Evolutionary conservation across 1,140 invertebrate genomes (phyloP), one percentile per base, ranked within the genome.

Genomic region (Hypsibius dujardini): DNA sequence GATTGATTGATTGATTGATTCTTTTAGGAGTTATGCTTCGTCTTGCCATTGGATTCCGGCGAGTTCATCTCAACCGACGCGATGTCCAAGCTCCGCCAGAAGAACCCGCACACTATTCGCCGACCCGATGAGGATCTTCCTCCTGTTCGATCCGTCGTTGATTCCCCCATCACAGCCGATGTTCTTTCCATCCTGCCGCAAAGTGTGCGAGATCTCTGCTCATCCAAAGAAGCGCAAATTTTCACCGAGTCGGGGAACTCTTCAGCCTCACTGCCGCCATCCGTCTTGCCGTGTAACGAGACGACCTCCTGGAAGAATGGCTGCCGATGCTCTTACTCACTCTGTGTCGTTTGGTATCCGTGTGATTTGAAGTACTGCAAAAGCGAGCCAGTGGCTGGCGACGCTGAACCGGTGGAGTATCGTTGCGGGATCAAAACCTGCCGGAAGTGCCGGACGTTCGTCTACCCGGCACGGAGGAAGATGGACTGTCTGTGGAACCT

Each of bases 401-500:
- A 42, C 12, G 79, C 83, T 75, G 86, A 85, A 76, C 76, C 79
- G n/a, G 84, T 86, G 71, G 83, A 79, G 59, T 93, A 93, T 80
- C 83, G 91, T 15, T 96, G 92, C 80, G 92, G 92, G 70, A 96
- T 96, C 76, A 91, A 92, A 80, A 95, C 92, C 2, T 96, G 92
- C 79, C 86, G 86, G 76, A 87, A 90, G 78, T 93, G 90, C 80
- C 86, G 88, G 77, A 85, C 87, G 74, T 95, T 91, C 80, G 85
- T 86, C 71, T 92, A 89, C 81, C 88, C 87, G 77, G 88, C 89
- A 60, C 82, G 84, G 71, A 86, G 88, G 77, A 90, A 91, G 78
- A 86, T 88, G 75, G 84, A 86, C 75, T 95, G 92, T 81, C 81
- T 91, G 72, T 90, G 87, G 89, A 45, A 56, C 7, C n/a, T 56